Evolutionary conservation across 1,140 invertebrate species (phyloP), one percentile per base, ranked within the genome.

Genomic region (Whitmania pigra): DNA sequence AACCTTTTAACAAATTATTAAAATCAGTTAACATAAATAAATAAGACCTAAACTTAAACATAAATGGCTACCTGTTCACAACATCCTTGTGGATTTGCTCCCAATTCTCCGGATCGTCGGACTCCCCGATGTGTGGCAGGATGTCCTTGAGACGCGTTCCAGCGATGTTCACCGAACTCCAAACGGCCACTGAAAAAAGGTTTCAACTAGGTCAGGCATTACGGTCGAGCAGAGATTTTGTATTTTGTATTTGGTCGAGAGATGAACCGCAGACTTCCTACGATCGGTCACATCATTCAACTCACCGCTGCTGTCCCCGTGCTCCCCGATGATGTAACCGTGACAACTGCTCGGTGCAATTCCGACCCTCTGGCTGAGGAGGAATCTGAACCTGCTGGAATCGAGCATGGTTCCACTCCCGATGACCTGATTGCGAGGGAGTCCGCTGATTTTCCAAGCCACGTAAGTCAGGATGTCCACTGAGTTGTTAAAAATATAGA

Each of bases 111-210:
- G 84, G 81, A 79, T 94, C 91, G 15, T 86, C 83, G 0, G 85
- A 83, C 0, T 86, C 86, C 63, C 90, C 91, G 57, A 91, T 82
- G 17, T 85, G 82, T 9, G 88, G 87, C 78, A 92, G 88, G 13
- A 93, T 76, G 76, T 92, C 89, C 71, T 86, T 86, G 36, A 94
- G 82, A 15, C 88, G 86, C 4, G 93, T 90, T 15, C 92, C 92
- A 36, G 91, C 91, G 15, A 95, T 87, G 79, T 94, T 94, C 1
- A 94, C 90, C n/a, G 90, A 89, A 15, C 91, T 93, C 92, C 92
- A 95, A 0, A 94, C 90, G 13, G 92, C 89, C 75, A 94, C 92
- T 92, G 78, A 49, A 49, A 49, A 15, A 43, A 5, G 5, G 15
- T 49, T 49, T 49, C 6, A 36, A 36, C 2, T 36, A 36, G 31